These are phyloP conservation scores for Takifugu bimaculatus DNA, from an alignment of 2,113 vertebrate genomes.

Conservation along the genomic window DNA sequence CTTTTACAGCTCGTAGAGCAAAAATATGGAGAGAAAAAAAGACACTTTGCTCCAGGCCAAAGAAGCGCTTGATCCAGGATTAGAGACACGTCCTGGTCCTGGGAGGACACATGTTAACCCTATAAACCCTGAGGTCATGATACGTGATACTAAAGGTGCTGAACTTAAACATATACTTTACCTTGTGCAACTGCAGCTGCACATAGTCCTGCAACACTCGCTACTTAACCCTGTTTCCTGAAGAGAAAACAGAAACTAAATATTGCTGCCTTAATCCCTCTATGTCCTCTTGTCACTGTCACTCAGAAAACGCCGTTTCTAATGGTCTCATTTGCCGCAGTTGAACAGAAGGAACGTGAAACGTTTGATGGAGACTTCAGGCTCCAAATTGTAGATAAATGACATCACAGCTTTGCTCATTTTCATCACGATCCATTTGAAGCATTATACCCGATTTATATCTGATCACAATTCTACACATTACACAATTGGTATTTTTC, in stretches of 20 bases:
- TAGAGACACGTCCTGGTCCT: slow-evolving; percentile 52
- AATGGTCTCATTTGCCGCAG: not conserved
- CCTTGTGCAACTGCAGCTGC: slow-evolving; percentile 44
- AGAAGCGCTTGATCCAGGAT: slow-evolving; percentile 58
- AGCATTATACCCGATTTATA: not conserved
- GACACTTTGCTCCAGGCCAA: slow-evolving; percentile 51
- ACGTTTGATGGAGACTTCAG: too few relatives aligned
- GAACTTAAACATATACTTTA: slow-evolving; percentile 54
- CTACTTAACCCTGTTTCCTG: slow-evolving; percentile 59
- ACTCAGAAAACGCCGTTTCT: slow-evolving; percentile 12
- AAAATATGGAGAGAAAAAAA: slow-evolving; percentile 34
- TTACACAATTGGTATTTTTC: too few relatives aligned
- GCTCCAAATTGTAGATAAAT: not conserved
- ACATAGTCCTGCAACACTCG: slow-evolving; percentile 4
- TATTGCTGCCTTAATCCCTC: slow-evolving; percentile 4
- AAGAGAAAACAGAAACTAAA: slow-evolving; percentile 22
- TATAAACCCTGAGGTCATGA: slow-evolving; percentile 57
- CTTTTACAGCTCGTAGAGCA: slow-evolving; percentile 47
- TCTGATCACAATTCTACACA: too few relatives aligned
- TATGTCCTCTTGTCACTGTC: slow-evolving; percentile 19
- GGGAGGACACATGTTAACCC: slow-evolving; percentile 62
- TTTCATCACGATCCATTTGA: not conserved
- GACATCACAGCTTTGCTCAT: not conserved
- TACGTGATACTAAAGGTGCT: slow-evolving; percentile 55
- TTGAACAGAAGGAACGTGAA: not conserved